Conservation (phyloP, 2,888 invertebrate species). For the Stomorhina lunata region DNA sequence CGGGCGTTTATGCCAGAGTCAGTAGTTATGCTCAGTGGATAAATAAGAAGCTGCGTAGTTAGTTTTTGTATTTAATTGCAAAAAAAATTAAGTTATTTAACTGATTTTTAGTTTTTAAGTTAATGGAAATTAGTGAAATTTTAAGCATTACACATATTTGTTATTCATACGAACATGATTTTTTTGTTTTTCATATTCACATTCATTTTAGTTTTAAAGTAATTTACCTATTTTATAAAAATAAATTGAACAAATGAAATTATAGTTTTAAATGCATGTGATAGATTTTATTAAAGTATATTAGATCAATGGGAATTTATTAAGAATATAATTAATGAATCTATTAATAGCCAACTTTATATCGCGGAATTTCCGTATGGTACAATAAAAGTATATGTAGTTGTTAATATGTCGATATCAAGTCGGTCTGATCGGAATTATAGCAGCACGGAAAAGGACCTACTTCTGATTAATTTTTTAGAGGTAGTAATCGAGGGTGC, state of each 20-base stretch:
- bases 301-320: too few relatives aligned
- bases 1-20: conserved; percentile 86
- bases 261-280: too few relatives aligned
- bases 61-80: background rate
- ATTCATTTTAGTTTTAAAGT: conserved; percentile 43
- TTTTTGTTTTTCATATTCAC: conserved; percentile 27
- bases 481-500: too few relatives aligned
- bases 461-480: too few relatives aligned
- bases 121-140: background rate
- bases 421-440: too few relatives aligned
- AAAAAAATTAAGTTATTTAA: conserved; percentile 15
- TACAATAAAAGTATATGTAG: too few relatives aligned
- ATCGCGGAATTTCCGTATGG: too few relatives aligned
- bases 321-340: too few relatives aligned
- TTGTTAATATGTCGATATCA: too few relatives aligned
- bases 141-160: background rate
- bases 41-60: conserved; percentile 70
- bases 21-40: conserved; percentile 82
- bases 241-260: background rate
- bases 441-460: too few relatives aligned
- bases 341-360: too few relatives aligned
- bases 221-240: background rate
- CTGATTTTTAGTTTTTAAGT: conserved; percentile 22
- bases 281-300: too few relatives aligned
- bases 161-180: conserved; percentile 39